Conservation (phyloP, 2,888 invertebrate genomes). For the Thera obeliscata region DNA sequence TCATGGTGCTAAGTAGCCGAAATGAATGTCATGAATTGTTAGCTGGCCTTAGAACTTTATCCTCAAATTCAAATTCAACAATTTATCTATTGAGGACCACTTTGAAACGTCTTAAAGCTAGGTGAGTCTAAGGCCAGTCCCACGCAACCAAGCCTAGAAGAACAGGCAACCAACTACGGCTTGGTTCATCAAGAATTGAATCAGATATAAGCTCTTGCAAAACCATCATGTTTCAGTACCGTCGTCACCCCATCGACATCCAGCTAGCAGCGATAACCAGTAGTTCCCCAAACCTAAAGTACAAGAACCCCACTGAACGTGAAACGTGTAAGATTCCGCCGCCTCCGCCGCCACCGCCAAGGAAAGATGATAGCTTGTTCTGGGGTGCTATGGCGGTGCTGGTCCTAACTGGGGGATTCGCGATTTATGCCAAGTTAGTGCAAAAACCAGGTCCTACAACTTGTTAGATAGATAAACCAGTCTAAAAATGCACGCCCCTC, state of each 20-base stretch:
- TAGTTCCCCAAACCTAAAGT: slow-evolving; percentile 41
- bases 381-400: slow-evolving; percentile 62
- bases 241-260: slow-evolving; percentile 44
- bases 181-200: not conserved
- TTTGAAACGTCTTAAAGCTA: no score
- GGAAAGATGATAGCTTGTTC: slow-evolving; percentile 59
- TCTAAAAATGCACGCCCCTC: no score
- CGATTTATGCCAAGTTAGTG: slow-evolving; percentile 44
- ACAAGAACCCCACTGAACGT: slow-evolving; percentile 50
- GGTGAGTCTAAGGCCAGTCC: no score
- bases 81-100: no score
- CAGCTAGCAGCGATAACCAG: slow-evolving; percentile 46
- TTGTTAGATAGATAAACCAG: no score
- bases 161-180: no score
- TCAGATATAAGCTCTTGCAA: not conserved
- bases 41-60: no score
- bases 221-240: slow-evolving; percentile 38
- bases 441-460: no score
- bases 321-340: slow-evolving; percentile 55
- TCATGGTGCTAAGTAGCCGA: no score
- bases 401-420: slow-evolving; percentile 57
- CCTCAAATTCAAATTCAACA: no score
- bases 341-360: slow-evolving; percentile 58
- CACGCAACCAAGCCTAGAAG: no score
- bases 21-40: no score